phyloP scores from a whole-genome alignment of 2,888 invertebrate genomes.

The Disparrhopalites patrizii region DNA sequence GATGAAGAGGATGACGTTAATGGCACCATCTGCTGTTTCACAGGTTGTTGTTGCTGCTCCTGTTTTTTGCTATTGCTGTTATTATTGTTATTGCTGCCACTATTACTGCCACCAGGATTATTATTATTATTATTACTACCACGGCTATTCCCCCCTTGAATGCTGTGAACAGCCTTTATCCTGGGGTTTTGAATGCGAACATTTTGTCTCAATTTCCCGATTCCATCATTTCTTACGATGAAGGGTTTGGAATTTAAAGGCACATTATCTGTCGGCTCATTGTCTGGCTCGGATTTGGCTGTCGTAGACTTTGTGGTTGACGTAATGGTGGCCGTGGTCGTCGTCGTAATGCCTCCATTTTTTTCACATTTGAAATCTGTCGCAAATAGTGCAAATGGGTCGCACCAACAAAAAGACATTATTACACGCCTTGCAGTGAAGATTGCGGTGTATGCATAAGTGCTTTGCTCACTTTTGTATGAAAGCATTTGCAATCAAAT shows the following conservation, averaged over 20 bases:
- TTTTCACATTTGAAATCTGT: constrained; percentile 48
- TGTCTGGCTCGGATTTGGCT: constrained; percentile 2
- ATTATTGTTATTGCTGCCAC: background rate
- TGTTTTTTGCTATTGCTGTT: background rate
- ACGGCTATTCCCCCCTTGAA: too few relatives aligned
- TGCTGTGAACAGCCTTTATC: background rate
- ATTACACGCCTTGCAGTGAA: too few relatives aligned
- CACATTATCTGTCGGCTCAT: constrained; percentile 32
- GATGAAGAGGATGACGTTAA: background rate
- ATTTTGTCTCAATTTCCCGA: constrained; percentile 4
- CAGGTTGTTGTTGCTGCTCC: constrained; percentile 14
- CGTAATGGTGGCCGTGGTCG: constrained; percentile 50
- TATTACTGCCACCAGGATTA: background rate
- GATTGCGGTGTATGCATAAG: too few relatives aligned
- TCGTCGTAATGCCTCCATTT: constrained; percentile 46
- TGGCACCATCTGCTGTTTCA: constrained; percentile 24
- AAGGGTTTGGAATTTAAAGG: constrained; percentile 27
- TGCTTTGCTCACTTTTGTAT: too few relatives aligned
- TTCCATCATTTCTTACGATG: constrained; percentile 1
- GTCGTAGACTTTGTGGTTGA: constrained; percentile 43
- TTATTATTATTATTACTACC: background rate
- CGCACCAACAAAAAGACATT: background rate
- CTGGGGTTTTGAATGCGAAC: background rate
- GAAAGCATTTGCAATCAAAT: too few relatives aligned
- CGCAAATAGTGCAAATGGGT: constrained; percentile 9